phyloP scores from a whole-genome alignment of 2,797 vertebrate species.

The Karalla daura region DNA sequence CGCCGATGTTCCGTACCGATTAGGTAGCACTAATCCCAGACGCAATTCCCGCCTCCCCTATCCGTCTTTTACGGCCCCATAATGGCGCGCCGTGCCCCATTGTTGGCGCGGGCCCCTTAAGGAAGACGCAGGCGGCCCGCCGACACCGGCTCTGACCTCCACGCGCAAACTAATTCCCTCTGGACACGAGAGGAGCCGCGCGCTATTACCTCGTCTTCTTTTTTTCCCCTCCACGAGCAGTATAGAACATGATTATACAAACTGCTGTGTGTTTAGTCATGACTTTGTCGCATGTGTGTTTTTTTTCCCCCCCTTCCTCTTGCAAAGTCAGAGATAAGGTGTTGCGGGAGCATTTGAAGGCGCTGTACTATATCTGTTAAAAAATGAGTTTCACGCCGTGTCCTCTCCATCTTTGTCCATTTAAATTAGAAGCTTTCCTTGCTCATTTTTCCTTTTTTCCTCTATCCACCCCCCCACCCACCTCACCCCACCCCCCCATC shows the following conservation, averaged over 20 bases:
- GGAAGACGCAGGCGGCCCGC: constrained; percentile 20
- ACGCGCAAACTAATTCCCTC: constrained; percentile 13
- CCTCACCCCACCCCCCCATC: too few species aligned
- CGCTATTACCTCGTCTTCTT: constrained; percentile 6
- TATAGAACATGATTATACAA: constrained; percentile 52
- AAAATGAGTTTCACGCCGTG: constrained; percentile 23
- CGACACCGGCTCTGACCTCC: constrained; percentile 40
- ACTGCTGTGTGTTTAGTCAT: constrained; percentile 53
- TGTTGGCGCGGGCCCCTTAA: constrained; percentile 10
- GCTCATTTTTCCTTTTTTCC: constrained; percentile 23
- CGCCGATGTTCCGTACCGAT: too few species aligned
- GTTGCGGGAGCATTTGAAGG: constrained; percentile 35
- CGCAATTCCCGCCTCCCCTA: not conserved
- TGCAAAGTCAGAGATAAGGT: constrained; percentile 58
- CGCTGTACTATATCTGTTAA: constrained; percentile 18
- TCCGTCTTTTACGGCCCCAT: not conserved
- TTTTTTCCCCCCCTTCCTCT: too few species aligned
- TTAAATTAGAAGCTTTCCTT: constrained; percentile 46
- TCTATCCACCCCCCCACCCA: constrained; percentile 40
- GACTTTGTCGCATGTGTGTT: constrained; percentile 36
- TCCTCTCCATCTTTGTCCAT: constrained; percentile 53
- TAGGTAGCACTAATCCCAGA: constrained; percentile 32
- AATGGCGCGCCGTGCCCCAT: not conserved
- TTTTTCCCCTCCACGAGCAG: constrained; percentile 22
- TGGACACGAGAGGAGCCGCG: not conserved